These are phyloP conservation scores for Chaunax sp. DNA, from an alignment of 2,797 vertebrate species.

Conservation along the genomic window DNA sequence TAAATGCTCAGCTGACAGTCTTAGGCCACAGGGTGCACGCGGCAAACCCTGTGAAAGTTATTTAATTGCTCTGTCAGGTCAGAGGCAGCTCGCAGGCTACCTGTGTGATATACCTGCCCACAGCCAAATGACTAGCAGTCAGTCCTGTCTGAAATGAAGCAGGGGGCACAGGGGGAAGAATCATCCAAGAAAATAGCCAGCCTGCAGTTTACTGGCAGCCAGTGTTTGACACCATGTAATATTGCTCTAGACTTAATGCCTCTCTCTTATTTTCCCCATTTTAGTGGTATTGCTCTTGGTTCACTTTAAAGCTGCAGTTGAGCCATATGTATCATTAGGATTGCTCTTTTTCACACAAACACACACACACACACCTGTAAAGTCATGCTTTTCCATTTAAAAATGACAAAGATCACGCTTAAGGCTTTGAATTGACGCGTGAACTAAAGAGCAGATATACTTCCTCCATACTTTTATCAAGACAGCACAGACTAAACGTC, in stretches of 20 bases:
- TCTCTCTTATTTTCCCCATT: slow-evolving; percentile 29
- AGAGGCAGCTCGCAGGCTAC: slow-evolving; percentile 59
- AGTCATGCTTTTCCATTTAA: background rate
- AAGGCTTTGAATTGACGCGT: too few relatives aligned
- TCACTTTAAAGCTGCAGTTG: slow-evolving; percentile 32
- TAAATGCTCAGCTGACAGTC: slow-evolving; percentile 76
- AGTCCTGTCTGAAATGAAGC: slow-evolving; percentile 45
- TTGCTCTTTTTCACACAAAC: slow-evolving; percentile 2
- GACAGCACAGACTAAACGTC: background rate
- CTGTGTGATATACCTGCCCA: slow-evolving; percentile 72
- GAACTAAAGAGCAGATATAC: background rate
- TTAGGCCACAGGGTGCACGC: slow-evolving; percentile 45
- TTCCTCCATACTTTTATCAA: background rate
- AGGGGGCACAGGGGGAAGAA: slow-evolving; percentile 64
- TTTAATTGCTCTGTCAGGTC: slow-evolving; percentile 77
- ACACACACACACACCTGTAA: background rate
- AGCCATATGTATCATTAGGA: slow-evolving; percentile 1
- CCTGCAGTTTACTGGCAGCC: slow-evolving; percentile 58
- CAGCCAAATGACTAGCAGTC: slow-evolving; percentile 64
- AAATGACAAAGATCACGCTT: background rate
- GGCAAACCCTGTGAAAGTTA: slow-evolving; percentile 57
- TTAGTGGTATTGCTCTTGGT: slow-evolving; percentile 33
- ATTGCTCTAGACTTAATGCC: slow-evolving; percentile 46
- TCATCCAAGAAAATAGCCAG: slow-evolving; percentile 54
- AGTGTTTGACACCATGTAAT: slow-evolving; percentile 46